phyloP scores from a whole-genome alignment of 2,113 vertebrate species.

The Cyprinodon tularosa region DNA sequence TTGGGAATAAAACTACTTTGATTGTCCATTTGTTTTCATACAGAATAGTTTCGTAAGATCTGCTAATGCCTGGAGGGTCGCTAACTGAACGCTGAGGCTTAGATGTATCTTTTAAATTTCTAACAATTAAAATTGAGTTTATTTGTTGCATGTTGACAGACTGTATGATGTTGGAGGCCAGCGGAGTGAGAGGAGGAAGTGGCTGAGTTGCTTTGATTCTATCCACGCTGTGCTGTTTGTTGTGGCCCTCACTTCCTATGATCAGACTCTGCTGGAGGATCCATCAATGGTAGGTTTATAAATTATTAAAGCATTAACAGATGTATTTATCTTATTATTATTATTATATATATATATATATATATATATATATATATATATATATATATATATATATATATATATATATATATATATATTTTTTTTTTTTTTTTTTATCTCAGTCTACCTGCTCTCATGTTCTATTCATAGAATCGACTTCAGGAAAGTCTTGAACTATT shows the following conservation, averaged over 20 bases:
- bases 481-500: slow-evolving; percentile 78
- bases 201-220: slow-evolving; percentile 78
- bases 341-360: too few species aligned
- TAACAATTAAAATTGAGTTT: not conserved
- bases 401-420: too few species aligned
- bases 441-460: not conserved
- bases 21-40: not conserved
- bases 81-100: not conserved
- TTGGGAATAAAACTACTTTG: not conserved
- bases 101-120: not conserved
- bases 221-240: slow-evolving; percentile 75
- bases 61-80: not conserved
- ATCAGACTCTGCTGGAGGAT: slow-evolving; percentile 57
- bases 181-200: slow-evolving; percentile 74
- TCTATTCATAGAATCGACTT: slow-evolving; percentile 63
- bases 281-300: slow-evolving; percentile 55
- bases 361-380: too few species aligned
- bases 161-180: slow-evolving; percentile 79
- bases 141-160: slow-evolving; percentile 44
- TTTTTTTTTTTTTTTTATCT: not conserved
- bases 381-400: too few species aligned
- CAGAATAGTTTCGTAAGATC: not conserved
- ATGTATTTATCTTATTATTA: too few species aligned
- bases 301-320: not conserved
- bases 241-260: slow-evolving; percentile 77